These are phyloP conservation scores for Cliona cf. orientalis DNA, from an alignment of 37 sponge, comb jelly and placozoan genomes.

Conservation along the genomic window DNA sequence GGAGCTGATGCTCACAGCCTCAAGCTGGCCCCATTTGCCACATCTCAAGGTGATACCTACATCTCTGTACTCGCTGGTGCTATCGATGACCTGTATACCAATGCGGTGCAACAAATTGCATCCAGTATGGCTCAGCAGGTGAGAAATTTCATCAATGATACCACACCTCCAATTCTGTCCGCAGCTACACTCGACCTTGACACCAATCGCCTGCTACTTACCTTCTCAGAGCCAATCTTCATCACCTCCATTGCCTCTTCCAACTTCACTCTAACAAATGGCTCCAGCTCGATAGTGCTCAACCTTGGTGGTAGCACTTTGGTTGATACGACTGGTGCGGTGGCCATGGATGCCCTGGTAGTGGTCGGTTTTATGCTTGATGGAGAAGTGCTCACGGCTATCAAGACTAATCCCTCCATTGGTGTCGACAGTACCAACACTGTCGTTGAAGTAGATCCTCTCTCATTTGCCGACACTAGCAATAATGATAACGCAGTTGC, in stretches of 20 bases:
- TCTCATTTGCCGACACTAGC: slow-evolving; percentile 51
- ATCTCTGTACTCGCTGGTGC: slow-evolving; percentile 18
- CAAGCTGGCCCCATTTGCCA: slow-evolving; percentile 58
- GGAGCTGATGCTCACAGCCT: slow-evolving; percentile 51
- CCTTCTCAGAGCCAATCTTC: slow-evolving; percentile 88
- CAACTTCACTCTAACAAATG: slow-evolving; percentile 51
- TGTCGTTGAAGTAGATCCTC: slow-evolving; percentile 11
- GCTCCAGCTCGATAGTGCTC: slow-evolving; percentile 5
- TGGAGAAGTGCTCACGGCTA: slow-evolving; percentile 25
- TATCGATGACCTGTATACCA: slow-evolving; percentile 45
- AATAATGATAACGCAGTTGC: slow-evolving; percentile 6
- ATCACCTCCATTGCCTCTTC: slow-evolving; percentile 20
- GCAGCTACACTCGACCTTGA: slow-evolving; percentile 73
- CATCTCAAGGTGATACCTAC: slow-evolving; percentile 34
- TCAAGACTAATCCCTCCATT: slow-evolving; percentile 69
- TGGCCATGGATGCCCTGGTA: slow-evolving; percentile 19
- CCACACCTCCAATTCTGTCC: slow-evolving; percentile 59
- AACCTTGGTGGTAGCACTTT: slow-evolving; percentile 12
- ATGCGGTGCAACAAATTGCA: slow-evolving; percentile 16
- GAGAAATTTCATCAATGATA: slow-evolving; percentile 48
- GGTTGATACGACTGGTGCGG: slow-evolving; percentile 2
- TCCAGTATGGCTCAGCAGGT: slow-evolving; percentile 47
- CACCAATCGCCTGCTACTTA: slow-evolving; percentile 62
- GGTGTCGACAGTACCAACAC: slow-evolving; percentile 58
- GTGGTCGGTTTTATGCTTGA: slow-evolving; percentile 48